Conservation (phyloP, 2,888 invertebrate species). For the Ectemnius cavifrons region DNA sequence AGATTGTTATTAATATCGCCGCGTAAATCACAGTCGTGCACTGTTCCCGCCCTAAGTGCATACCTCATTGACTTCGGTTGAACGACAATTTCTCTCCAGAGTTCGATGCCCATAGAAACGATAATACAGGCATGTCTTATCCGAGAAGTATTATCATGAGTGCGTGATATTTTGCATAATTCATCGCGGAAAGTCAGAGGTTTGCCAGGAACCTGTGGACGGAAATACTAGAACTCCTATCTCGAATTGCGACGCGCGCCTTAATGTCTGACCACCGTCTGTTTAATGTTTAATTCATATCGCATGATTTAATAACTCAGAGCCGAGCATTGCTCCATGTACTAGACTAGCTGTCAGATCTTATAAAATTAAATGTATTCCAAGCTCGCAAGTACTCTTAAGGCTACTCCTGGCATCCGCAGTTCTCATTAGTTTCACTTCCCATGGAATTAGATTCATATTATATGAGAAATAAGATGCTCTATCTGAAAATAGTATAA, state of each 20-base stretch:
- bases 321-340: background rate
- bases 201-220: conserved; percentile 4
- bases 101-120: no score
- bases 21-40: conserved; percentile 50
- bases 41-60: conserved; percentile 10
- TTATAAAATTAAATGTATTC: no score
- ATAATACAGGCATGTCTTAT: background rate
- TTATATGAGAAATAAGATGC: no score
- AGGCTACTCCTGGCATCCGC: no score
- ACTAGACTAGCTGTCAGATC: no score
- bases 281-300: background rate
- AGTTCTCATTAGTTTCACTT: no score
- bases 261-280: background rate
- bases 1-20: conserved; percentile 63
- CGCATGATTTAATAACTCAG: background rate
- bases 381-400: no score
- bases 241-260: background rate
- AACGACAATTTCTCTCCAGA: background rate
- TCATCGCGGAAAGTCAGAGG: conserved; percentile 37
- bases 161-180: conserved; percentile 59
- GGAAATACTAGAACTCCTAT: background rate
- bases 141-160: conserved; percentile 22
- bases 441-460: no score
- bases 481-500: no score
- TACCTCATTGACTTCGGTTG: conserved; percentile 20